Evolutionary conservation across 2,888 invertebrate genomes (phyloP), one percentile per base, ranked within the genome.

Genomic region (Apotomis betuletana): DNA sequence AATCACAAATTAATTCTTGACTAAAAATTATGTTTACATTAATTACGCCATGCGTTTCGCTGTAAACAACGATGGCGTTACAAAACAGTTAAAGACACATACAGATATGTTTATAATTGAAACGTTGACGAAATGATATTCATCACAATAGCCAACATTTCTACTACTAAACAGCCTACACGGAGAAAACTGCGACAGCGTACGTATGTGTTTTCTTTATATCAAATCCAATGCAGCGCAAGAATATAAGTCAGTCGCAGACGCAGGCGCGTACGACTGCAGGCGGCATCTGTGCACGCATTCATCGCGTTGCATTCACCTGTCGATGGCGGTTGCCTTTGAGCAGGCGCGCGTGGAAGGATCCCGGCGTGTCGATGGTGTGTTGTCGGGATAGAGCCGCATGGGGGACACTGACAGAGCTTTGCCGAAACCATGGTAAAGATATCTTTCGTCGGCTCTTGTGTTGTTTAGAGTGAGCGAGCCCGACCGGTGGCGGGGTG

Each of bases 321-420:
- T 92, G 92, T 78, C 90, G 88, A 80, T 94, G 94, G 81, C 95
- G 95, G 84, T 94, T 95, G 90, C 95, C 95, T 81, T 95, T 95
- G 85, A 96, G 94, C 76, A 96, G 94, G 78, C 96, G 94, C 81
- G 97, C 96, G 83, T 97, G 96, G 93, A 97, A 97, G 75, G 97
- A 96, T 88, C 97, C 95, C 83, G 97, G 97, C 78, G 97, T 97
- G 91, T 97, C 97, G 92, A 98, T 97, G 90, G 97, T 97, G 88
- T 97, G 97, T 89, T 97, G 97, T 70, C 97, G 95, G 74, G 97
- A 95, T 71, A 97, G 95, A 70, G 95, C 94, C 75, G 96, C 96
- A 89, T 96, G 97, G 68, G 95, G 94, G 81, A 95, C 94, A 83
- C 95, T 94, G 79, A 96, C 95, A 74, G 97, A 97, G 81, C 95